Conservation (phyloP, 2,888 invertebrate genomes). For the Trilocha varians region DNA sequence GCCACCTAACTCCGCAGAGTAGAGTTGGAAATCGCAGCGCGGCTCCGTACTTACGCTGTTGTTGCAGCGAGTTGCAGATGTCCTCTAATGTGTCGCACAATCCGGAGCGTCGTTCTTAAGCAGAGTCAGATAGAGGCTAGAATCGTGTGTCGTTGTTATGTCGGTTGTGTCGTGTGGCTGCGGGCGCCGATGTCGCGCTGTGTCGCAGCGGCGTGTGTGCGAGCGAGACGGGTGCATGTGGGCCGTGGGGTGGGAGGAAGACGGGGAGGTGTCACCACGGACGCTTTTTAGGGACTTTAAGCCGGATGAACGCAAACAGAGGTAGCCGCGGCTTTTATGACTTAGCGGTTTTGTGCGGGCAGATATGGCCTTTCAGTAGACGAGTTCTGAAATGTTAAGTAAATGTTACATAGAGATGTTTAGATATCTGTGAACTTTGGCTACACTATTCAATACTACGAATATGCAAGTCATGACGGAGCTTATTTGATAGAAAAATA, state of each 20-base stretch:
- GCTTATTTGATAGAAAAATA: neutral
- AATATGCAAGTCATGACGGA: neutral
- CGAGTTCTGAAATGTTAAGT: constrained; percentile 13
- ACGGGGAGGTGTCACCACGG: constrained; percentile 66
- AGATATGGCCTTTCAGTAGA: constrained; percentile 44
- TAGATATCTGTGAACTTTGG: neutral
- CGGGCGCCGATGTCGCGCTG: constrained; percentile 54
- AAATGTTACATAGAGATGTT: neutral
- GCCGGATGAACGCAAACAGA: constrained; percentile 50
- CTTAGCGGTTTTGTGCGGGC: constrained; percentile 52
- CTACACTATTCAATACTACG: neutral
- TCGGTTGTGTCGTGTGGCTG: constrained; percentile 47
- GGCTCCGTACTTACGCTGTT: constrained; percentile 29
- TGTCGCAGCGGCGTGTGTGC: constrained; percentile 53
- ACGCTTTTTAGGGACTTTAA: constrained; percentile 61
- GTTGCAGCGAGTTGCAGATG: constrained; percentile 30
- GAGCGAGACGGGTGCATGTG: constrained; percentile 45
- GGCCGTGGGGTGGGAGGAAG: constrained; percentile 45
- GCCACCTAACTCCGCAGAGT: neutral
- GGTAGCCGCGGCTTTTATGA: constrained; percentile 47
- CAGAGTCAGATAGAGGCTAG: constrained; percentile 39
- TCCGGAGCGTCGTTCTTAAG: constrained; percentile 54
- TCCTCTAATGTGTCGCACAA: constrained; percentile 70
- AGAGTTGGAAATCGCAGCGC: constrained; percentile 24
- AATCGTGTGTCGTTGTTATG: constrained; percentile 34